Percentiles rank a stretch among this genome's conserved stretches.
phyloP scores from a whole-genome alignment of 2,113 vertebrate species.

The Dolichallabes microphthalmus region DNA sequence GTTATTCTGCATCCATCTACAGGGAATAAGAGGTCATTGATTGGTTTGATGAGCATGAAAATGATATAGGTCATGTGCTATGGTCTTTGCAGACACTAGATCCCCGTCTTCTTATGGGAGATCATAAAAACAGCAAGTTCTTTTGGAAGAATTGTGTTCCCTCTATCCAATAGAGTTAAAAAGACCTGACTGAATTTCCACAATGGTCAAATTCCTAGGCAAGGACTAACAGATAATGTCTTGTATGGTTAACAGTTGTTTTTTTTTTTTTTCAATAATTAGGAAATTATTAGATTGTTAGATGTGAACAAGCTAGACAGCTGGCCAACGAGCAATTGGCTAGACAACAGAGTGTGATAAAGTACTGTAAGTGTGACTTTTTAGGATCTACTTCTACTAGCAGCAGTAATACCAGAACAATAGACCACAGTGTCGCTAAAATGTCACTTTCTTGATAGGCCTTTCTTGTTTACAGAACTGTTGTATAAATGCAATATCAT shows the following conservation, averaged over 20 bases:
- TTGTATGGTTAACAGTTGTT: neutral
- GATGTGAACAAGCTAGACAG: neutral
- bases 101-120: neutral
- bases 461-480: too few species aligned
- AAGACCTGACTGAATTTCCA: neutral
- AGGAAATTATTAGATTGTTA: too few species aligned
- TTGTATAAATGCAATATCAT: too few species aligned
- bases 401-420: neutral
- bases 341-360: neutral
- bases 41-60: neutral
- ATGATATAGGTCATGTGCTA: neutral
- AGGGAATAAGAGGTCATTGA: neutral
- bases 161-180: neutral
- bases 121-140: neutral
- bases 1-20: conserved; percentile 3
- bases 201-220: neutral
- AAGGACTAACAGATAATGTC: neutral
- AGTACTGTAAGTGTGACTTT: neutral
- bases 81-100: neutral
- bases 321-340: neutral
- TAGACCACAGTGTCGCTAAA: neutral
- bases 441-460: too few species aligned
- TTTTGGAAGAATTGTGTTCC: neutral
- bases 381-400: neutral
- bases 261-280: neutral